Percentiles rank a stretch among this genome's conserved stretches.
phyloP scores from a whole-genome alignment of 2,113 vertebrate genomes.

The Platysternon megacephalum region DNA sequence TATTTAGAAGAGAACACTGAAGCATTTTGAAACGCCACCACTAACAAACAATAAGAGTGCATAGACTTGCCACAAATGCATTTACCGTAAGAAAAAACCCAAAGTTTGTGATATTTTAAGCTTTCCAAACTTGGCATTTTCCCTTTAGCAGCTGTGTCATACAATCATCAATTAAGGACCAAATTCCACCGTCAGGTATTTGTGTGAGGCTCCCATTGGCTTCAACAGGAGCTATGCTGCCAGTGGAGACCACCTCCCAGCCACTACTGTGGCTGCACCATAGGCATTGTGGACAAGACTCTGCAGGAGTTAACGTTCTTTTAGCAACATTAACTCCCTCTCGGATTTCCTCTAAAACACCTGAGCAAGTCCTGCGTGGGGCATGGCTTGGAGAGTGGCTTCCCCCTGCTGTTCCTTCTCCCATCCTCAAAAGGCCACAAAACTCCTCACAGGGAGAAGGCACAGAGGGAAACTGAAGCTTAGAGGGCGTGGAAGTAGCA shows the following conservation, averaged over 20 bases:
- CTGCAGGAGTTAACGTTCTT: background rate
- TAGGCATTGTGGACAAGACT: background rate
- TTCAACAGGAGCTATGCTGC: background rate
- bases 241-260: background rate
- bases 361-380: background rate
- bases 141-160: background rate
- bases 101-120: background rate
- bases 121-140: background rate
- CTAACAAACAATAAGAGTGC: background rate
- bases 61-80: background rate
- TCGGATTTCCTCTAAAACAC: background rate
- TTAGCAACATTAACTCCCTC: background rate
- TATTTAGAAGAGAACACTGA: background rate
- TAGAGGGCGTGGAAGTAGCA: fast-evolving
- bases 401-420: background rate
- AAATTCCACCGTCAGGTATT: background rate
- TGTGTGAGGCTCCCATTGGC: background rate
- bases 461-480: background rate
- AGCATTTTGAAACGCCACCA: background rate
- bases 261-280: background rate
- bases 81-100: background rate
- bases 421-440: background rate
- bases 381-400: fast-evolving
- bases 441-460: background rate
- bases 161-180: background rate